A percentile compares a stretch with the other conserved stretches of the same genome.
phyloP scores from a whole-genome alignment of 2,888 invertebrate genomes.

The Agrilus cyanescens region DNA sequence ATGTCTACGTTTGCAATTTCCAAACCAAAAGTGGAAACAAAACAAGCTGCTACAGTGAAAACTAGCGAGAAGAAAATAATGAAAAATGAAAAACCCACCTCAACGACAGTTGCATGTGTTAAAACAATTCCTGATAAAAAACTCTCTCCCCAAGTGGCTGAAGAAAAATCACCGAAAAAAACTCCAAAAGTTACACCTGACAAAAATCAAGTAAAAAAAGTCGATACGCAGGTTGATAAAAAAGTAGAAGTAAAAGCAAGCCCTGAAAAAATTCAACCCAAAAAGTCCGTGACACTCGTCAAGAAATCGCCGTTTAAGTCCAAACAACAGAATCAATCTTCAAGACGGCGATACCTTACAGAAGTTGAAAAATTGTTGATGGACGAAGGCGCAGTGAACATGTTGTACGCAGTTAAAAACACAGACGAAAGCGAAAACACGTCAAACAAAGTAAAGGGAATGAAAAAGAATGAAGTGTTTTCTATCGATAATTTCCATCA shows the following conservation, averaged over 20 bases:
- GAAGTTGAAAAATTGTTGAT: conserved; percentile 69
- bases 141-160: no score
- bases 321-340: no score
- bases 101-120: no score
- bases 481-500: conserved; percentile 27
- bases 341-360: conserved; percentile 29
- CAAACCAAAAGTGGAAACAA: conserved; percentile 5
- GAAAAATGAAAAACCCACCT: background rate
- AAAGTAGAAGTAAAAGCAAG: no score
- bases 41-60: conserved; percentile 5
- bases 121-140: no score
- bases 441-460: conserved; percentile 16
- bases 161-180: no score
- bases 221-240: no score
- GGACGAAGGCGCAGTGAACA: conserved; percentile 79
- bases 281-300: no score
- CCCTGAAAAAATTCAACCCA: no score
- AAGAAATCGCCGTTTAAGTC: no score
- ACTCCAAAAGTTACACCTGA: no score
- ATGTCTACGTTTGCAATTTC: conserved; percentile 3
- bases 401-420: conserved; percentile 66
- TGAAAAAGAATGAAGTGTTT: conserved; percentile 23
- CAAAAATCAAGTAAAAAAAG: no score
- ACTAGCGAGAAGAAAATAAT: conserved; percentile 3
- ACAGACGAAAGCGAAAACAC: conserved; percentile 26